Base-by-base conservation (phyloP, 2,888 invertebrate genomes). In the Sycophila texana region DNA sequence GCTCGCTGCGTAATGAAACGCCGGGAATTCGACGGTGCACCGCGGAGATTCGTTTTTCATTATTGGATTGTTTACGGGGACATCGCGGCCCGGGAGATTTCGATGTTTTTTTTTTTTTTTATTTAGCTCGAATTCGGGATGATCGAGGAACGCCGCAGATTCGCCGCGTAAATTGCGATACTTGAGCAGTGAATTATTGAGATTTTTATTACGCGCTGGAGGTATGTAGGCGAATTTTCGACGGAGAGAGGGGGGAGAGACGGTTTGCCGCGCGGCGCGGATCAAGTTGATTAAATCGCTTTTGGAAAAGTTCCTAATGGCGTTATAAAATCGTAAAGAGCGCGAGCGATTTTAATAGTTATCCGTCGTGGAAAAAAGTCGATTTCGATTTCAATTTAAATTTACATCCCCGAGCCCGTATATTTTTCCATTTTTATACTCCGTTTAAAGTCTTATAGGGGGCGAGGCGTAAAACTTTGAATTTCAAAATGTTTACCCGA, bases 231-330 rank as follows among this genome's bases (percentile, higher is more conserved):
- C 39, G 39, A 39, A 39, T 39, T 39, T 39, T 39, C 12, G 53
- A 5, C 26, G 72, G 49, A 0, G 49, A 55, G 57, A n/a, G 7
- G n/a, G n/a, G 5, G 4, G 13, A n/a, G 13, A 13, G 18, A 4
- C 0, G 5, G 26, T 66, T 4, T 57, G 39, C 39, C 13, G 30
- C 4, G 7, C 20, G 12, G 30, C 47, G 55, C 20, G 60, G 47
- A 61, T 72, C 49, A 65, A 53, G n/a, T 55, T 20, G 55, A 74
- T 66, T 66, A 26, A 74, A 74, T 74, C 66, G 16, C 22, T 72
- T 72, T 72, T 61, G 72, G 60, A 51, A n/a, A 60, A 49, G 74
- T 57, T 57, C 66, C 66, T 57, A 74, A 66, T 66, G 47, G 53
- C 57, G 5, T 22, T 14, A 39, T 14, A 53, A 63, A 20, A 74